A percentile compares a stretch with the other conserved stretches of the same genome.
These are phyloP conservation scores for Meloidogyne hapla DNA, from an alignment of 1,140 invertebrate genomes.

Conservation along the genomic window DNA sequence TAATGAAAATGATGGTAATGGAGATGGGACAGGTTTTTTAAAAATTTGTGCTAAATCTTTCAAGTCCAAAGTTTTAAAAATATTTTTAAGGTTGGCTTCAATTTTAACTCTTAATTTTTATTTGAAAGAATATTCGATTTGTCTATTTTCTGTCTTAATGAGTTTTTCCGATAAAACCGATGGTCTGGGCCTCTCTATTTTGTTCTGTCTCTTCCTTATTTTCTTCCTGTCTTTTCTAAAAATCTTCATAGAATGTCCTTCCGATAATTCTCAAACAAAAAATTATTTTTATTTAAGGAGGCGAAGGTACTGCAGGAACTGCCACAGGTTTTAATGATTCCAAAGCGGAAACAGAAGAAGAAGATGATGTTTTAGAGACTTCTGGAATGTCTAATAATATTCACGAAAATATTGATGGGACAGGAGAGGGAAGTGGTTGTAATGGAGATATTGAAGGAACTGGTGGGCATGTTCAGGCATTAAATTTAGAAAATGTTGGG, in stretches of 20 bases:
- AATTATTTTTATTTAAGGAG: background rate
- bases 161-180: no score
- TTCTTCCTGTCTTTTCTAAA: no score
- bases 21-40: background rate
- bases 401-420: background rate
- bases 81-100: no score
- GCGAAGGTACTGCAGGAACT: background rate
- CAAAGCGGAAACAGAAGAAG: constrained; percentile 2
- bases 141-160: no score
- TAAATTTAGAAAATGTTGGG: background rate
- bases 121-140: no score
- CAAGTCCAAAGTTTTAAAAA: no score
- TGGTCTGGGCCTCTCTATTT: no score
- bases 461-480: background rate
- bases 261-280: no score
- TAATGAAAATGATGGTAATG: background rate
- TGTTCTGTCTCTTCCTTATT: no score
- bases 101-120: no score
- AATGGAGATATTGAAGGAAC: background rate
- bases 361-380: background rate
- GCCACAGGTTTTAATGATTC: background rate
- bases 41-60: no score
- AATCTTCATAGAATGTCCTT: no score
- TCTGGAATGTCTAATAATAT: background rate
- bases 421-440: background rate